phyloP scores from a whole-genome alignment of 1,140 invertebrate genomes.

The Drosophila navojoa region DNA sequence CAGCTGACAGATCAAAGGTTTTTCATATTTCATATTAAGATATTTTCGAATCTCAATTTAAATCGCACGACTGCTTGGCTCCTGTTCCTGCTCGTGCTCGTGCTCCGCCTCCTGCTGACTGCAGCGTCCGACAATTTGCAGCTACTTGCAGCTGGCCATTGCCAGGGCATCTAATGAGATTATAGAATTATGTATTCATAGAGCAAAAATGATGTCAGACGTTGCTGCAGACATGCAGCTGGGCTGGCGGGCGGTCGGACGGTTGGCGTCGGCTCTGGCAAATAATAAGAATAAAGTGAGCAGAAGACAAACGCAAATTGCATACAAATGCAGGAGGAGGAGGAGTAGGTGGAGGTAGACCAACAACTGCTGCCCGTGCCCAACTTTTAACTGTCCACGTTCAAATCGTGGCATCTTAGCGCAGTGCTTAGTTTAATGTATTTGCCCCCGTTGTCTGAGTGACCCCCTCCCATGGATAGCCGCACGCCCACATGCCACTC shows the following conservation, averaged over 20 bases:
- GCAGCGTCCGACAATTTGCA: conserved; percentile 32
- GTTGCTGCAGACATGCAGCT: conserved; percentile 26
- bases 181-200: conserved; percentile 70
- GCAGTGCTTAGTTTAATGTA: conserved; percentile 70
- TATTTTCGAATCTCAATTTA: conserved; percentile 1
- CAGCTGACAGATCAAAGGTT: conserved; percentile 2
- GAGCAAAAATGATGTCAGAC: conserved; percentile 67
- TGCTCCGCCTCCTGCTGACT: neutral
- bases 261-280: neutral
- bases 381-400: conserved; percentile 36
- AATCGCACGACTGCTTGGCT: neutral
- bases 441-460: conserved; percentile 45
- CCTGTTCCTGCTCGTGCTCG: conserved; percentile 7
- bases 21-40: no score
- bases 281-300: conserved; percentile 53
- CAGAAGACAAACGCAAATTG: conserved; percentile 66
- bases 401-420: conserved; percentile 50
- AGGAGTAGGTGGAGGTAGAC: neutral
- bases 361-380: conserved; percentile 13
- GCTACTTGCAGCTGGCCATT: conserved; percentile 41
- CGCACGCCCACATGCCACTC: neutral
- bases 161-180: conserved; percentile 62
- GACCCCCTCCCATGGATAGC: conserved; percentile 1
- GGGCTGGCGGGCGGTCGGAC: neutral
- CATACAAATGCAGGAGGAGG: conserved; percentile 62